phyloP scores from a whole-genome alignment of 2,797 vertebrate species.

The Pogoniulus pusillus region DNA sequence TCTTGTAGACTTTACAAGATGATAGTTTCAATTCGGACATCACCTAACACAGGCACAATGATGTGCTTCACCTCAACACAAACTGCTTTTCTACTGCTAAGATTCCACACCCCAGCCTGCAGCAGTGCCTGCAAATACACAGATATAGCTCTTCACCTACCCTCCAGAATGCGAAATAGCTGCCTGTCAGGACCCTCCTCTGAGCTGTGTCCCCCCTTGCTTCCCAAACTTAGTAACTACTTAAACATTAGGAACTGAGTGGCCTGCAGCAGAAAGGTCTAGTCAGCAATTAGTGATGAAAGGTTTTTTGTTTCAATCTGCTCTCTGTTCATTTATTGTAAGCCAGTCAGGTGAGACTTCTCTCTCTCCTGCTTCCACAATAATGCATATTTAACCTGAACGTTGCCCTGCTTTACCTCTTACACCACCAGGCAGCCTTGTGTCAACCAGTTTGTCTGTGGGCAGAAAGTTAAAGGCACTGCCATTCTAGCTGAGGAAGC shows the following conservation, averaged over 20 bases:
- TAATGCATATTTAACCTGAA: slow-evolving; percentile 37
- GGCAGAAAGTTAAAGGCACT: slow-evolving; percentile 1
- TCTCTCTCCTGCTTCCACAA: neutral
- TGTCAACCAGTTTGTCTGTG: neutral
- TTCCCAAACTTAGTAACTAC: neutral
- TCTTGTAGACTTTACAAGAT: neutral
- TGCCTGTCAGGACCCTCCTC: neutral
- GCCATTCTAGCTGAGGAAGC: neutral
- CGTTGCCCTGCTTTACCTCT: slow-evolving; percentile 19
- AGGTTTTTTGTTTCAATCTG: slow-evolving; percentile 13
- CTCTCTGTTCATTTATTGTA: neutral
- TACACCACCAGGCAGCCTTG: neutral
- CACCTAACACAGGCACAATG: neutral
- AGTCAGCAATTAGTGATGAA: slow-evolving; percentile 29
- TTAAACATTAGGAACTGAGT: neutral
- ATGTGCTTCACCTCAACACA: neutral
- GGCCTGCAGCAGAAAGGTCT: slow-evolving; percentile 5
- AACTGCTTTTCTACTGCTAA: neutral
- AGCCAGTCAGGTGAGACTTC: slow-evolving; percentile 28
- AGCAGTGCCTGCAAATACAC: neutral
- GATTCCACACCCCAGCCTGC: neutral
- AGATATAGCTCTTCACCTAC: neutral
- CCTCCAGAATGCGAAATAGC: neutral
- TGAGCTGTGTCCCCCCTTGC: neutral
- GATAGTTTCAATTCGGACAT: neutral